Base-by-base conservation (phyloP, 2,888 invertebrate genomes). In the Prosopocoilus inquinatus region DNA sequence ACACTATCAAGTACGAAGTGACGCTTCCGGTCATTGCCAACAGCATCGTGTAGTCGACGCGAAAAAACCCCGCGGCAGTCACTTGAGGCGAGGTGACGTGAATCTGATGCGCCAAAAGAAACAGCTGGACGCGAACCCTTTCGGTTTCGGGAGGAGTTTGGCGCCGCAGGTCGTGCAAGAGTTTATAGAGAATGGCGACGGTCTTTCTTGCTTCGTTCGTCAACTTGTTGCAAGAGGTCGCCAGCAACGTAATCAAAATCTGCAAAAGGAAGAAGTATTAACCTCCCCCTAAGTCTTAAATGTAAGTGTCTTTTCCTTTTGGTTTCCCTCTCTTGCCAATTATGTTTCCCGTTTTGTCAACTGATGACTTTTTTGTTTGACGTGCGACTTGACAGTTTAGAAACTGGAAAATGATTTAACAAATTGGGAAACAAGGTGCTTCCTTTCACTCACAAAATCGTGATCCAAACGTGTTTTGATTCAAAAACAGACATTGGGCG, bases 1-100 rank as follows among this genome's bases (percentile, higher is more conserved):
- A 32, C 11, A 46, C 47, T 9, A 46, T 46, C 16, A 46, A 32
- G 32, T 46, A 46, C 9, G 47, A 46, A 11, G 33, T 46, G 9
- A 46, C 33, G 12, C 33, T 13, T 8, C 20, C 12, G 13, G 32
- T 28, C 11, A 46, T 28, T n/a, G 47, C 32, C 28, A 46, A 46
- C 47, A 46, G 33, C 47, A 46, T 46, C 28, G 47, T 46, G 28
- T 46, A 46, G 32, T 46, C 47, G 9, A 46, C 47, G 16, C 28
- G 9, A 33, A 46, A 46, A 2, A 46, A 46, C n/a, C 47, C 47
- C 7, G 47, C 47, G 13, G 47, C 47, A 11, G 47, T 28, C 4
- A 46, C 32, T 1, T 46, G 47, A 9, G 47, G 47, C 16, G 47
- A 46, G 9, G 9, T 9, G 2, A 46, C 28, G n/a, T 20, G 9